phyloP scores from a whole-genome alignment of 2,797 vertebrate species.

The Varecia variegata region DNA sequence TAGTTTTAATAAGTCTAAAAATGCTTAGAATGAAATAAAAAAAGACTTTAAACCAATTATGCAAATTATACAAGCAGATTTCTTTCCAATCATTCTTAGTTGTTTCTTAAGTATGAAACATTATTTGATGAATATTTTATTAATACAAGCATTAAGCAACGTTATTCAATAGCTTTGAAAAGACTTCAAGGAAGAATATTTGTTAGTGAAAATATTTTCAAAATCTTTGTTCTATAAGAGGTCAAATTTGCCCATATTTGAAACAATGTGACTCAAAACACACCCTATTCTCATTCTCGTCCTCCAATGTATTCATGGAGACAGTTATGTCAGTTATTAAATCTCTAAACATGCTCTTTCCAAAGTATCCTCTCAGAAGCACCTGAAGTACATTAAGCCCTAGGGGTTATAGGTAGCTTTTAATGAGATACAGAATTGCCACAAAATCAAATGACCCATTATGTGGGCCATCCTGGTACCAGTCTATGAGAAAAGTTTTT shows the following conservation, averaged over 20 bases:
- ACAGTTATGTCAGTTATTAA: background rate
- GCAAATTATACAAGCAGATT: slow-evolving; percentile 60
- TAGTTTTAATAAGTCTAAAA: slow-evolving; percentile 8
- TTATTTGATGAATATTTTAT: slow-evolving; percentile 69
- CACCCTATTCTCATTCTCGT: background rate
- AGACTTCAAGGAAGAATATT: slow-evolving; percentile 49
- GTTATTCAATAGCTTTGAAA: slow-evolving; percentile 57
- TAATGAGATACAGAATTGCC: background rate
- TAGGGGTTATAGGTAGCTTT: background rate
- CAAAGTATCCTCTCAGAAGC: background rate
- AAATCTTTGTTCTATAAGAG: slow-evolving; percentile 29
- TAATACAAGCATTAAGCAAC: slow-evolving; percentile 47
- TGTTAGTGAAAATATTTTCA: slow-evolving; percentile 29
- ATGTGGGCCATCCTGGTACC: background rate
- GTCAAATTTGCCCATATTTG: background rate
- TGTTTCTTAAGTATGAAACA: slow-evolving; percentile 54
- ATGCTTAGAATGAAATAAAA: slow-evolving; percentile 25
- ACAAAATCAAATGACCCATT: background rate
- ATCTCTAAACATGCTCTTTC: background rate
- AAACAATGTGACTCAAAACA: background rate
- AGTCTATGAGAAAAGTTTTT: background rate
- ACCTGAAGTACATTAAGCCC: background rate
- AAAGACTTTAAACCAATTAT: slow-evolving; percentile 50
- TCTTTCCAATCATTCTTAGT: slow-evolving; percentile 63
- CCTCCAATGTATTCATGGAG: background rate